phyloP scores from a whole-genome alignment of 2,888 invertebrate species.

The Athalia cordata region DNA sequence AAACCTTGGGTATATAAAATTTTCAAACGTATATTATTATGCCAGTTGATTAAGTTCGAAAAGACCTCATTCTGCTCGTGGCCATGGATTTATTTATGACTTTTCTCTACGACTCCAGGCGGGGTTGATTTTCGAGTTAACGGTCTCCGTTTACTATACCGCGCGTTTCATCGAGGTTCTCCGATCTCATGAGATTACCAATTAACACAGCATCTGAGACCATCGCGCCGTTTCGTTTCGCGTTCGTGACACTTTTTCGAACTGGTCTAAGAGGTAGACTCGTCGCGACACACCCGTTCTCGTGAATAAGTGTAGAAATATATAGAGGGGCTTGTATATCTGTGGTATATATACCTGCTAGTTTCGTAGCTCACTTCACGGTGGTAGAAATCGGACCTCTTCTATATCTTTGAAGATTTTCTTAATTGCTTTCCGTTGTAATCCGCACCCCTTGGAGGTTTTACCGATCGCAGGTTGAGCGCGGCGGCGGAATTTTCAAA shows the following conservation, averaged over 20 bases:
- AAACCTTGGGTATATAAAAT: too few relatives aligned
- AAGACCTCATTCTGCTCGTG: too few relatives aligned
- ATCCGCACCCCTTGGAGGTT: background rate
- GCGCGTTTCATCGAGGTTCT: background rate
- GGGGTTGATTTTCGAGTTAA: background rate
- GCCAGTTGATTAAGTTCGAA: too few relatives aligned
- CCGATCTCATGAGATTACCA: constrained; percentile 24
- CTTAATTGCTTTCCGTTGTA: constrained; percentile 43
- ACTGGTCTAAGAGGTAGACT: background rate
- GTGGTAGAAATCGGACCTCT: constrained; percentile 5
- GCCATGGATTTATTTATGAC: too few relatives aligned
- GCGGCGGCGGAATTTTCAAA: too few relatives aligned
- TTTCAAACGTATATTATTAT: too few relatives aligned
- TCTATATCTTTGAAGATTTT: constrained; percentile 10
- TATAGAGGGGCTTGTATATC: background rate
- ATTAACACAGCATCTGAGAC: constrained; percentile 20
- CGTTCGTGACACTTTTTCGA: background rate
- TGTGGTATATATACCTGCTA: background rate
- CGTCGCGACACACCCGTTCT: background rate
- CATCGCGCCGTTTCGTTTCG: background rate
- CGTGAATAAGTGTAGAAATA: background rate
- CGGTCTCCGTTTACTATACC: background rate
- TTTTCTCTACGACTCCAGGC: background rate
- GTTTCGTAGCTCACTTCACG: background rate
- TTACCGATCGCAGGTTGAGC: too few relatives aligned